A percentile compares a stretch with the other conserved stretches of the same genome.
Evolutionary conservation across 2,888 invertebrate species (phyloP).

Genomic region (Cephus pygmeus): DNA sequence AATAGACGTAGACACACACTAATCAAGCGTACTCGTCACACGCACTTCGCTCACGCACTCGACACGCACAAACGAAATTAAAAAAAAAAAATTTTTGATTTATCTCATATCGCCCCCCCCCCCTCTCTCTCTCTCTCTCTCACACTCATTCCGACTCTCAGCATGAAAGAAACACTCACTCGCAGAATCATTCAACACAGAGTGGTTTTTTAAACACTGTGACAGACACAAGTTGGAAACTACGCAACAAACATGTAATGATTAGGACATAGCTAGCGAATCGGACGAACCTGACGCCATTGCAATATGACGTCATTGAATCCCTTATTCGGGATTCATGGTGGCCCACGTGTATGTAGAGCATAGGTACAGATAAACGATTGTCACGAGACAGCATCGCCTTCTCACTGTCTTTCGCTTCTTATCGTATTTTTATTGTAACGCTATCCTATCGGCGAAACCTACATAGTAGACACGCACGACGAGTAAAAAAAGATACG

Average conservation of each 20-base stretch:
- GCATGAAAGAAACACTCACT: slow-evolving; percentile 31
- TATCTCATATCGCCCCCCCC: background rate
- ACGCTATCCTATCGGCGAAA: background rate
- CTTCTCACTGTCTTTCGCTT: background rate
- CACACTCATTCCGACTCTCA: slow-evolving; percentile 44
- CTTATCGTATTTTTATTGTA: background rate
- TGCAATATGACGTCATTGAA: background rate
- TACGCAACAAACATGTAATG: slow-evolving; percentile 43
- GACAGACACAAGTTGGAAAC: slow-evolving; percentile 68
- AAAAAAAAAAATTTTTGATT: background rate
- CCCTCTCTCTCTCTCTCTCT: slow-evolving; percentile 42
- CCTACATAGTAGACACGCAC: slow-evolving; percentile 14
- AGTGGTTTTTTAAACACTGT: slow-evolving; percentile 58
- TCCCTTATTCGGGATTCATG: background rate
- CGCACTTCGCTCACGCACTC: slow-evolving; percentile 38
- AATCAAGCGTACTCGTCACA: slow-evolving; percentile 61
- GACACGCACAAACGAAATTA: slow-evolving; percentile 10
- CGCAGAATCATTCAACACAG: slow-evolving; percentile 61
- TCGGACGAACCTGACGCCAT: slow-evolving; percentile 8
- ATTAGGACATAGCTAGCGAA: slow-evolving; percentile 13
- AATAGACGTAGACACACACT: slow-evolving; percentile 67
- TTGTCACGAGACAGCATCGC: background rate
- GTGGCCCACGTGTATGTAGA: background rate
- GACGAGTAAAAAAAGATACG: slow-evolving; percentile 12
- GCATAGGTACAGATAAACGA: background rate